Conservation (phyloP, 1,140 invertebrate genomes). For the Drosophila suzukii region DNA sequence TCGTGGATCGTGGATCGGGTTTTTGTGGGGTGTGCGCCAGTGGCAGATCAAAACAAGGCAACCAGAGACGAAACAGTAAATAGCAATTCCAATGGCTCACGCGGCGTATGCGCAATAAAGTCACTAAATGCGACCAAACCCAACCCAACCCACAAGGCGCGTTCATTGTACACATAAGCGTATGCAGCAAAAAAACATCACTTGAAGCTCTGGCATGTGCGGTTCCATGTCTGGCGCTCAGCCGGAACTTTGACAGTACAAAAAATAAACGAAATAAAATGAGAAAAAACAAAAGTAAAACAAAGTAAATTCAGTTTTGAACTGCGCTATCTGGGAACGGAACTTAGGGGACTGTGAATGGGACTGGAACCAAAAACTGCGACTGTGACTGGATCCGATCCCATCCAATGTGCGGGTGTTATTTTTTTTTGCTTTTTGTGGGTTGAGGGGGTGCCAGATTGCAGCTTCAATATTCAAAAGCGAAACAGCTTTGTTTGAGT, state of each 20-base stretch:
- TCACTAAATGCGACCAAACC: slow-evolving; percentile 42
- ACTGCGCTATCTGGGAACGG: slow-evolving; percentile 33
- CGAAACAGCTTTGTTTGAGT: slow-evolving; percentile 65
- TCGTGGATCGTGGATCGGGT: slow-evolving; percentile 11
- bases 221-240: slow-evolving; percentile 53
- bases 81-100: slow-evolving; percentile 54
- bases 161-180: slow-evolving; percentile 60
- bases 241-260: slow-evolving; percentile 66
- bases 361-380: slow-evolving; percentile 28
- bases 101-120: slow-evolving; percentile 73
- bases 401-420: slow-evolving; percentile 53
- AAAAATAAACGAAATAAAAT: slow-evolving; percentile 1
- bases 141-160: slow-evolving; percentile 52
- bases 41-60: slow-evolving; percentile 30
- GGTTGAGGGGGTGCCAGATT: slow-evolving; percentile 17
- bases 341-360: slow-evolving; percentile 34
- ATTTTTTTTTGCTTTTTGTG: slow-evolving; percentile 3
- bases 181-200: slow-evolving; percentile 40
- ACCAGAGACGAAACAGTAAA: slow-evolving; percentile 27
- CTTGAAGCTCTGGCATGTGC: slow-evolving; percentile 37
- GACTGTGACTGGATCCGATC: slow-evolving; percentile 24
- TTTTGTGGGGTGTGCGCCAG: slow-evolving; percentile 34
- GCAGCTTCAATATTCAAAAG: slow-evolving; percentile 36
- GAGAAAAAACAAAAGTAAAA: slow-evolving; percentile 17
- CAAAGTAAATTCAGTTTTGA: slow-evolving; percentile 25